Percentiles rank a stretch among this genome's conserved stretches.
These are phyloP conservation scores for Bungarus multicinctus DNA, from an alignment of 2,113 vertebrate species.

Conservation along the genomic window DNA sequence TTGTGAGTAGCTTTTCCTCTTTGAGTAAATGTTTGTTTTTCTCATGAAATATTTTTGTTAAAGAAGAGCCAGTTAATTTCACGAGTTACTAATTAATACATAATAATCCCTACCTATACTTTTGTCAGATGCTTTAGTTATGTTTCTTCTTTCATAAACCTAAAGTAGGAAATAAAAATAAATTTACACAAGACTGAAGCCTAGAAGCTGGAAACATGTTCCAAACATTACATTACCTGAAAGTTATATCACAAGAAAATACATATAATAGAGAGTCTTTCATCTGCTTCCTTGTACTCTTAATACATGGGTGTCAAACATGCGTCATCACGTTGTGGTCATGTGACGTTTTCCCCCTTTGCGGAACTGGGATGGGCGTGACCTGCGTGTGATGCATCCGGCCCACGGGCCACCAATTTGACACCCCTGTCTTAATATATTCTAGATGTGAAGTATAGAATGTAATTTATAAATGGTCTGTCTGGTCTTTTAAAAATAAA, in stretches of 20 bases:
- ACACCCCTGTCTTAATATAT: no score
- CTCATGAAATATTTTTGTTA: not conserved
- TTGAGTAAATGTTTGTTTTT: not conserved
- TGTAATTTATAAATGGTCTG: not conserved
- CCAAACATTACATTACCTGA: not conserved
- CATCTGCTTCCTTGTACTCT: not conserved
- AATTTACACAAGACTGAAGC: not conserved
- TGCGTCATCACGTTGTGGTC: no score
- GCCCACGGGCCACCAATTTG: no score
- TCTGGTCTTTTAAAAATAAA: not conserved
- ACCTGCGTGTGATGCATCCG: no score
- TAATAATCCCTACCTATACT: not conserved
- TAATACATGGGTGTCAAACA: not conserved
- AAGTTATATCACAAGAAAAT: not conserved
- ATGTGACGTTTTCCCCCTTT: no score
- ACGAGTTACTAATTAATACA: not conserved
- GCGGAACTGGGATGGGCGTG: no score
- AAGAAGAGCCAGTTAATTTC: not conserved
- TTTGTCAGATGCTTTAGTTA: not conserved
- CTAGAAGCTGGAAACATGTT: not conserved
- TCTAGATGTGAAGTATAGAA: not conserved
- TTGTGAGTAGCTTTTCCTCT: not conserved
- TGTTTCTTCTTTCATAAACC: not conserved
- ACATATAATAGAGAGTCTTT: not conserved
- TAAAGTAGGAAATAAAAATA: not conserved